phyloP scores from a whole-genome alignment of 2,888 invertebrate species.

The Harmothoe impar region DNA sequence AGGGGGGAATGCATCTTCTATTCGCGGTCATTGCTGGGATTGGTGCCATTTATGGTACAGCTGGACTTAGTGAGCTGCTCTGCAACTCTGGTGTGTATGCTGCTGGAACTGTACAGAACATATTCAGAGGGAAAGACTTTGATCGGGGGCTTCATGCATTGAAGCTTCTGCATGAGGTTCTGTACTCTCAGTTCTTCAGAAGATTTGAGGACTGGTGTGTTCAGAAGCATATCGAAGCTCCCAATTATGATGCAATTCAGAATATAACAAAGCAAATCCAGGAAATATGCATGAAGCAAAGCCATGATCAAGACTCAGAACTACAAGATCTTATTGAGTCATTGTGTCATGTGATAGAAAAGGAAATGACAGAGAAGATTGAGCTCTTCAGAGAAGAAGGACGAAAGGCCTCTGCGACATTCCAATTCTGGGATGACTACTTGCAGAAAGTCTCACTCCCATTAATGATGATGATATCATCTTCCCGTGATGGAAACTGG shows the following conservation, averaged over 20 bases:
- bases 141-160: slow-evolving; percentile 21
- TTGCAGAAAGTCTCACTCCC: neutral
- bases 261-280: neutral
- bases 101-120: slow-evolving; percentile 30
- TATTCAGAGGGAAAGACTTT: slow-evolving; percentile 42
- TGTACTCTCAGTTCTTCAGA: neutral
- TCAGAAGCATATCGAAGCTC: neutral
- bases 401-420: neutral
- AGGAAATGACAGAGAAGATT: neutral
- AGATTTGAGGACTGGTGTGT: slow-evolving; percentile 23
- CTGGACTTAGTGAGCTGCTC: neutral
- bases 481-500: slow-evolving; percentile 3
- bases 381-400: neutral
- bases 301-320: neutral
- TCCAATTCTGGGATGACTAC: neutral
- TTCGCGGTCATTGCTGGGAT: slow-evolving; percentile 27
- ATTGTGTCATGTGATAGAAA: neutral
- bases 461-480: neutral
- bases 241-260: neutral
- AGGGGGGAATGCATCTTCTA: slow-evolving; percentile 55
- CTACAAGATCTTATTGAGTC: neutral
- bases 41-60: neutral
- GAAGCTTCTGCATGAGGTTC: slow-evolving; percentile 13
- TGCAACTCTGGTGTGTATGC: neutral
- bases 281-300: neutral